Evolutionary conservation across 92 coral and sea anemone genomes (phyloP), one percentile per base, ranked within the genome.

Genomic region (Metridium senile): DNA sequence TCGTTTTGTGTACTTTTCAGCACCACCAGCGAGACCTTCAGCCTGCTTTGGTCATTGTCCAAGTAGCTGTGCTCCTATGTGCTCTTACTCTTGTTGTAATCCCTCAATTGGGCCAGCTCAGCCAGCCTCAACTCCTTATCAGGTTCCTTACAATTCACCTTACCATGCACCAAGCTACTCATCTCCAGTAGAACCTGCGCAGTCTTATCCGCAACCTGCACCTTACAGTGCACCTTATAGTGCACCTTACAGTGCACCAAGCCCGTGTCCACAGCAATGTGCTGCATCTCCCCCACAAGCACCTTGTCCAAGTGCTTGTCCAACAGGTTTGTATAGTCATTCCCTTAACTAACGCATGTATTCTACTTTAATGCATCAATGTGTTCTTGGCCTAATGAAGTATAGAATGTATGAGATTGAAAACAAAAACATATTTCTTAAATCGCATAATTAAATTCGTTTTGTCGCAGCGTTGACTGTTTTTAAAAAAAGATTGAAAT

Each of bases 1-100:
- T 20, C 3, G 23, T 54, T 54, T 54, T 16, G 61, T 54, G 4
- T 54, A 19, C 3, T 54, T 54, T 54, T 20, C 17, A 54, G n/a
- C 61, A 16, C n/a, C 56, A 20, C 33, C 78, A 16, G 1, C 71
- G 29, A 61, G 72, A 63, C 85, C 74, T 31, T 82, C 85, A 59
- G 84, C 89, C 11, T 94, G 98, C 58, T 74, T 85, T 49, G 90
- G 94, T 18, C 39, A 85, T 58, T 94, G 98, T 67, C 93, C 93
- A 20, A 87, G 87, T 61, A 88, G 84, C 10, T 94, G 98, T 75
- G 90, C 97, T 33, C 98, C 98, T 2, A 81, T 78, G 17, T 94
- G 98, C 62, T 31, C 71, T 18, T 43, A 84, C 53, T 70, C 89
- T n/a, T 85, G 94, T 61, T 86, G 91, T n/a, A n/a, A n/a, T n/a